A percentile compares a stretch with the other conserved stretches of the same genome.
Conservation (phyloP, 2,888 invertebrate species). For the Agrochola litura region DNA sequence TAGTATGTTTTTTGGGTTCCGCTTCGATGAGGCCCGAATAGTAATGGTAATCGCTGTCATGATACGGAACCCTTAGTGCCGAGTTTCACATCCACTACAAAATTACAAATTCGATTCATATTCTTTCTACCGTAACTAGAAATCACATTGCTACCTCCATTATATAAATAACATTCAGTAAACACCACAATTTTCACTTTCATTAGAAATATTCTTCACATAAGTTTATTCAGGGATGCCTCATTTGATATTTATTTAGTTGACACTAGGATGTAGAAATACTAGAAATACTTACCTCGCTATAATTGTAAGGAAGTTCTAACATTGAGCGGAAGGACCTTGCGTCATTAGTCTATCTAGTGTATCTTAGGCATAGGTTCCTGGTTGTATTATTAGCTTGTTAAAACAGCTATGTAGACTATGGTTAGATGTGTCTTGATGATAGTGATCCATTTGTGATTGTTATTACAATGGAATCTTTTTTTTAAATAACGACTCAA, state of each 20-base stretch:
- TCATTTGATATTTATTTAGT: conserved; percentile 8
- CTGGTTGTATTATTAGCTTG: neutral
- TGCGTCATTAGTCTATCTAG: conserved; percentile 7
- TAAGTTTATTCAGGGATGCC: conserved; percentile 3
- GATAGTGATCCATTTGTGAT: neutral
- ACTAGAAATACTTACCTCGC: conserved; percentile 56
- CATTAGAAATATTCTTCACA: conserved; percentile 5
- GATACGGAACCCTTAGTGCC: conserved; percentile 23
- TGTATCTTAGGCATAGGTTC: neutral
- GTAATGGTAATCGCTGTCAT: neutral
- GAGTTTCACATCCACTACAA: conserved; percentile 4
- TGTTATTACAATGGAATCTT: neutral
- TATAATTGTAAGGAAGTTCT: conserved; percentile 48
- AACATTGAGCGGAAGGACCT: conserved; percentile 48
- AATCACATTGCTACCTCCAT: conserved; percentile 13
- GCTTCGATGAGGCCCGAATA: neutral
- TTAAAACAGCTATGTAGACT: conserved; percentile 1
- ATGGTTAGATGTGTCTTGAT: neutral
- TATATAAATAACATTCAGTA: conserved; percentile 48
- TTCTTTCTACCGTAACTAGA: conserved; percentile 26
- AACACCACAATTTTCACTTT: conserved; percentile 47
- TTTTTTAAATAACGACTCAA: neutral
- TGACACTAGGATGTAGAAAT: conserved; percentile 50
- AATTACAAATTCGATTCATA: conserved; percentile 54
- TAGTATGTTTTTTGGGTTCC: conserved; percentile 14